phyloP scores from a whole-genome alignment of 2,797 vertebrate species.

The Coccyzus lansbergi region DNA sequence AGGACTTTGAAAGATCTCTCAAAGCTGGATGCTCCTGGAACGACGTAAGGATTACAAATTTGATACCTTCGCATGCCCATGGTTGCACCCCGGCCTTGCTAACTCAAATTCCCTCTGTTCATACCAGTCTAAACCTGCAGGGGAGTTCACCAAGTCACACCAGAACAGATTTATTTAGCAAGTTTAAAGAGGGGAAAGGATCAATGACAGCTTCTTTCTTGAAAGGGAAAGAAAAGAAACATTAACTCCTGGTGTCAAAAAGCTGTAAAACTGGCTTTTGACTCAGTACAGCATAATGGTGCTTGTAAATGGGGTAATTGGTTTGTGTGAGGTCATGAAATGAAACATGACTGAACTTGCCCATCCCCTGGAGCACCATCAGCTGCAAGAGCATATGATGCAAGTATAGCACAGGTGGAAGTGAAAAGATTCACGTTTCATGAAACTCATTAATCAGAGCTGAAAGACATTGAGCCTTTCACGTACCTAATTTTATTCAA shows the following conservation, averaged over 20 bases:
- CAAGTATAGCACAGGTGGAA: not conserved
- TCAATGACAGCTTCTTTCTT: slow-evolving; percentile 54
- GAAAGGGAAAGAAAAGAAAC: slow-evolving; percentile 50
- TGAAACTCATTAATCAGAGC: not conserved
- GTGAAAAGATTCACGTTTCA: not conserved
- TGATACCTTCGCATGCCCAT: not conserved
- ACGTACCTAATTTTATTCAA: not conserved
- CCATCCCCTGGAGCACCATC: slow-evolving; percentile 28
- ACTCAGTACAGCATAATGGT: slow-evolving; percentile 50
- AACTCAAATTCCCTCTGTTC: not conserved
- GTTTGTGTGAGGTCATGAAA: slow-evolving; percentile 62
- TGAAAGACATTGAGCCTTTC: not conserved
- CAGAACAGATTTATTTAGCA: slow-evolving; percentile 30
- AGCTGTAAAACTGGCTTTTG: slow-evolving; percentile 66
- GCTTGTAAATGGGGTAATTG: slow-evolving; percentile 57
- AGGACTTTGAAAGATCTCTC: not conserved
- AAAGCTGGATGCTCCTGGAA: not conserved
- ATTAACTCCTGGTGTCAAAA: slow-evolving; percentile 69
- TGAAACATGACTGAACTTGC: slow-evolving; percentile 27
- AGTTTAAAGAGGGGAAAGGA: slow-evolving; percentile 8
- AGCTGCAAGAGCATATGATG: slow-evolving; percentile 9
- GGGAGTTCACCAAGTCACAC: not conserved
- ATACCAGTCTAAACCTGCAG: slow-evolving; percentile 56
- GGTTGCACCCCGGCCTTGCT: not conserved
- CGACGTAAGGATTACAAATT: not conserved